Conservation (phyloP, 2,888 invertebrate species). For the Spodoptera exigua region DNA sequence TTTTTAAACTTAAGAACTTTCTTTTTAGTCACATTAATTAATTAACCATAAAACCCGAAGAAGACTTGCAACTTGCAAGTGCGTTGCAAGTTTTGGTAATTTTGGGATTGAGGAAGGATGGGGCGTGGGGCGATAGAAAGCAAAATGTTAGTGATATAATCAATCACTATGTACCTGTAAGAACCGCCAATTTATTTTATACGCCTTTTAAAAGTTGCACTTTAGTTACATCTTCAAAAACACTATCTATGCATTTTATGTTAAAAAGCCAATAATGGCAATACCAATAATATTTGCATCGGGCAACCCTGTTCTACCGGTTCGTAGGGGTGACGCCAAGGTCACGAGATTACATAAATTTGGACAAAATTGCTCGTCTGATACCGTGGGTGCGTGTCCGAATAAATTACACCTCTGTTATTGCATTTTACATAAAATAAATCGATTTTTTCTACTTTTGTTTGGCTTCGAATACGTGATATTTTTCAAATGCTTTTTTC, state of each 20-base stretch:
- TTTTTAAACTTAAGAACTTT: too few relatives aligned
- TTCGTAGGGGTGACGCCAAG: slow-evolving; percentile 55
- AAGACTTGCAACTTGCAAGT: too few relatives aligned
- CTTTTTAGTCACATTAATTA: too few relatives aligned
- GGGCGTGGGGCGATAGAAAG: too few relatives aligned
- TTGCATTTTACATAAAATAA: slow-evolving; percentile 34
- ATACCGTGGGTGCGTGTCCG: slow-evolving; percentile 33
- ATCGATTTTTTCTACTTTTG: slow-evolving; percentile 17
- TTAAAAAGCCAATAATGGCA: slow-evolving; percentile 1
- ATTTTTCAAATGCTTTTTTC: too few relatives aligned
- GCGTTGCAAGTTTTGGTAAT: too few relatives aligned
- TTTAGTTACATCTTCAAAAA: background rate
- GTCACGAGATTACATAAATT: slow-evolving; percentile 59
- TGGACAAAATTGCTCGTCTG: slow-evolving; percentile 50
- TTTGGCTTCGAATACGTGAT: too few relatives aligned
- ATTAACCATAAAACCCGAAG: too few relatives aligned
- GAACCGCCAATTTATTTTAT: too few relatives aligned
- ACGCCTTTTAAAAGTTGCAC: background rate
- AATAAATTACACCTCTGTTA: slow-evolving; percentile 41
- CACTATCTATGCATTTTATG: background rate
- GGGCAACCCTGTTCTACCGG: slow-evolving; percentile 53
- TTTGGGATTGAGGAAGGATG: too few relatives aligned
- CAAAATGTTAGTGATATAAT: too few relatives aligned
- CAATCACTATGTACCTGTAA: too few relatives aligned
- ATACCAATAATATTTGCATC: slow-evolving; percentile 13